phyloP scores from a whole-genome alignment of 2,113 vertebrate species.

The Catagonus wagneri region DNA sequence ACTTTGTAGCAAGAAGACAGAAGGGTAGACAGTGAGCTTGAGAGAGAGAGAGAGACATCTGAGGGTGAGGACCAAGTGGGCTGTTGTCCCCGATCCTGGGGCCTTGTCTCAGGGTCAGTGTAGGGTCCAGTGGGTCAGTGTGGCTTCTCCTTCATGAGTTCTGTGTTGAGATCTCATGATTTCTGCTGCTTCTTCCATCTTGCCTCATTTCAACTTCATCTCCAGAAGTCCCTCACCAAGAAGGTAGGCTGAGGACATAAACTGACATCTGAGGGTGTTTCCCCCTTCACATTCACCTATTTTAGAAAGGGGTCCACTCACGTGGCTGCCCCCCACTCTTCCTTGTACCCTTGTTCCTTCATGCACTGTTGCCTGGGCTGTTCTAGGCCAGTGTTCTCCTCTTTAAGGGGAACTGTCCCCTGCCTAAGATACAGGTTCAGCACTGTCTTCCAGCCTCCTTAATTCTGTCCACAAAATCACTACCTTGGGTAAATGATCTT shows the following conservation, averaged over 20 bases:
- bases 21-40: no score
- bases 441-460: background rate
- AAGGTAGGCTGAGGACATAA: background rate
- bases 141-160: background rate
- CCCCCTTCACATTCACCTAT: background rate
- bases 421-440: background rate
- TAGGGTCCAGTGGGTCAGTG: background rate
- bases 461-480: background rate
- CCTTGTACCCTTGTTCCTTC: fast-evolving
- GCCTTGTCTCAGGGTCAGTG: background rate
- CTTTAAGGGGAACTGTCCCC: background rate
- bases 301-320: background rate
- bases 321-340: background rate
- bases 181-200: background rate
- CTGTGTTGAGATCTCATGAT: background rate
- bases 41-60: fast-evolving
- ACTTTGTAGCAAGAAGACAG: no score
- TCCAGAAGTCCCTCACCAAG: background rate
- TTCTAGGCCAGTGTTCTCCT: background rate
- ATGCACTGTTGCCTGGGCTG: fast-evolving
- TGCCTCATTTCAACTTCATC: background rate
- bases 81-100: fast-evolving
- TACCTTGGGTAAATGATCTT: background rate
- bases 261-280: background rate
- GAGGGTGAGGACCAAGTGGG: fast-evolving